Conservation (phyloP, 2,797 vertebrate genomes). For the Galaxias olidus region DNA sequence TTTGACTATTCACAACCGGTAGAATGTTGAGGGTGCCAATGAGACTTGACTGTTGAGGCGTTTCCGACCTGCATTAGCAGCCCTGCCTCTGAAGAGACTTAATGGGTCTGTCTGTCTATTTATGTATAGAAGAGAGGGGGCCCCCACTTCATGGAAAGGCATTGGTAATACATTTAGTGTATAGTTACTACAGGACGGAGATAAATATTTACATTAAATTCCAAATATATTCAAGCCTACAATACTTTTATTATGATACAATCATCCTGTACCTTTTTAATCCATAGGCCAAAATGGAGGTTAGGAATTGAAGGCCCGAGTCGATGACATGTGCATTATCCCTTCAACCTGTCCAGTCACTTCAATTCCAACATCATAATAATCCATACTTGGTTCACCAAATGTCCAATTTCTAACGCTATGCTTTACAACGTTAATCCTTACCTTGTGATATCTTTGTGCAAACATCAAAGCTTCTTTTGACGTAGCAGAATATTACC, state of each 20-base stretch:
- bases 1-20: not conserved
- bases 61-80: not conserved
- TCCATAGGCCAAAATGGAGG: too few relatives aligned
- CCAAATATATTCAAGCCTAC: too few relatives aligned
- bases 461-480: constrained; percentile 13
- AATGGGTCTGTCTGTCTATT: not conserved
- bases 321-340: too few relatives aligned
- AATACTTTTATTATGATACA: too few relatives aligned
- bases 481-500: constrained; percentile 3
- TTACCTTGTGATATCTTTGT: constrained; percentile 6
- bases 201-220: too few relatives aligned
- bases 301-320: too few relatives aligned
- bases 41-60: too few relatives aligned
- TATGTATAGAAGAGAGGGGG: not conserved
- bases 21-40: not conserved
- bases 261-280: too few relatives aligned
- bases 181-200: not conserved
- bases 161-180: too few relatives aligned
- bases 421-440: not conserved
- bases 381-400: not conserved
- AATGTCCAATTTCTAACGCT: constrained; percentile 5
- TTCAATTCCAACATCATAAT: too few relatives aligned
- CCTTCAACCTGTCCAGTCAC: too few relatives aligned
- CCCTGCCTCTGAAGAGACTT: constrained; percentile 1
- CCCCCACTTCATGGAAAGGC: not conserved